Percentiles rank a stretch among this genome's conserved stretches.
phyloP scores from a whole-genome alignment of 2,888 invertebrate genomes.

The Podotricha telesiphe region DNA sequence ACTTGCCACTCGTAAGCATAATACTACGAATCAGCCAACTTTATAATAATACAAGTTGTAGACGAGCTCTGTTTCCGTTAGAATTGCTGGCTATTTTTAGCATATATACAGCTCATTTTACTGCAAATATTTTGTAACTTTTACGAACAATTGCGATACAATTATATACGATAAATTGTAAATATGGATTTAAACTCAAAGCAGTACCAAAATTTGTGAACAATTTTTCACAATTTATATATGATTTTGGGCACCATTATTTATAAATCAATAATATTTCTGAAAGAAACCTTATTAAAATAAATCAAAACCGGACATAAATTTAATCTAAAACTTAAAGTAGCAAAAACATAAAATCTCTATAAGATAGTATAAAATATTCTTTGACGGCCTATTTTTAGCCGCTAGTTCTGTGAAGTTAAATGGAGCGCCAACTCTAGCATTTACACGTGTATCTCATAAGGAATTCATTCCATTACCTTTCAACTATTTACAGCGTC shows the following conservation, averaged over 20 bases:
- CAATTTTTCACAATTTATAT: background rate
- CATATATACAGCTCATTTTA: background rate
- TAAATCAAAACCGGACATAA: background rate
- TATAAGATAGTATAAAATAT: conserved; percentile 1
- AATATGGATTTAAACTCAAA: background rate
- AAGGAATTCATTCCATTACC: conserved; percentile 11
- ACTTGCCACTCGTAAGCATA: conserved; percentile 18
- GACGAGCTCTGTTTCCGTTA: background rate
- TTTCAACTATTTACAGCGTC: background rate
- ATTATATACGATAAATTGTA: background rate
- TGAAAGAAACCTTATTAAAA: conserved; percentile 2
- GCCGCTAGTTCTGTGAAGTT: background rate
- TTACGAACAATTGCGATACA: background rate
- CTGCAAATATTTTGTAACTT: background rate
- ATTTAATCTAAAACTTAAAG: background rate
- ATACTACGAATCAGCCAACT: conserved; percentile 2
- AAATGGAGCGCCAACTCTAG: conserved; percentile 2
- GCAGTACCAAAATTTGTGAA: background rate
- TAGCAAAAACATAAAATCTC: background rate
- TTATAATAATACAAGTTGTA: conserved; percentile 13
- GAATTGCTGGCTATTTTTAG: background rate
- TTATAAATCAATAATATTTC: background rate
- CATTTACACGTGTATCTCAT: conserved; percentile 5
- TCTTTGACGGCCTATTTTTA: conserved; percentile 18
- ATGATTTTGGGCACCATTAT: background rate